phyloP scores from a whole-genome alignment of 2,888 invertebrate species.

The Corbicula japonica region DNA sequence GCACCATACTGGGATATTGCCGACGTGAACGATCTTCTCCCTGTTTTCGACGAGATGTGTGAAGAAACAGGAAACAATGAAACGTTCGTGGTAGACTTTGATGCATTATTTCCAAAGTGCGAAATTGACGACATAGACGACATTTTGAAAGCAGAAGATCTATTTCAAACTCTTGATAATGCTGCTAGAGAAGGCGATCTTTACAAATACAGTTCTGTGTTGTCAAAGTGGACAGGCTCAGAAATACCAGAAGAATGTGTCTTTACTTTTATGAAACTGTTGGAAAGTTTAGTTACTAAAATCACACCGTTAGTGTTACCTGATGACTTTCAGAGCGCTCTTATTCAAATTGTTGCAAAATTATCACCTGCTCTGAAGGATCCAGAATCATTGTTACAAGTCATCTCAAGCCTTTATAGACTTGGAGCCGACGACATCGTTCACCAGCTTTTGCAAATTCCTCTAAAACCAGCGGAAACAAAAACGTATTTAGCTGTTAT shows the following conservation, averaged over 20 bases:
- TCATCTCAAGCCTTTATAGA: conserved; percentile 5
- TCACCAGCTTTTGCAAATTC: background rate
- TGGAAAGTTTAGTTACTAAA: conserved; percentile 13
- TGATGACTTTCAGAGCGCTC: conserved; percentile 5
- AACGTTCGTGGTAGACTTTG: conserved; percentile 11
- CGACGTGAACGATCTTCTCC: conserved; percentile 40
- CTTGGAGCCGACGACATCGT: conserved; percentile 8
- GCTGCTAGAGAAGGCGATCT: conserved; percentile 19
- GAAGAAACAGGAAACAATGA: conserved; percentile 36
- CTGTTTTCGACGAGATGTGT: conserved; percentile 23
- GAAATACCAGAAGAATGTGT: background rate
- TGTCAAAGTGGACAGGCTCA: conserved; percentile 1
- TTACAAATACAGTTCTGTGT: conserved; percentile 7
- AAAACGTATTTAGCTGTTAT: conserved; percentile 13
- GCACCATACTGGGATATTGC: conserved; percentile 49
- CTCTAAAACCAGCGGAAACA: background rate
- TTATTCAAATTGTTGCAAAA: conserved; percentile 1
- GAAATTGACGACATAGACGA: background rate
- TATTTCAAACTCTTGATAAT: background rate
- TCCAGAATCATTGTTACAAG: background rate
- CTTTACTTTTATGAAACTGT: conserved; percentile 4
- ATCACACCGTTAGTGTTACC: conserved; percentile 11
- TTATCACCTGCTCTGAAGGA: background rate
- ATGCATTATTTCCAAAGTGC: conserved; percentile 9
- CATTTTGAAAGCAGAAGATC: background rate